Evolutionary conservation across 2,888 invertebrate species (phyloP).

Genomic region (Chrysina gloriosa): DNA sequence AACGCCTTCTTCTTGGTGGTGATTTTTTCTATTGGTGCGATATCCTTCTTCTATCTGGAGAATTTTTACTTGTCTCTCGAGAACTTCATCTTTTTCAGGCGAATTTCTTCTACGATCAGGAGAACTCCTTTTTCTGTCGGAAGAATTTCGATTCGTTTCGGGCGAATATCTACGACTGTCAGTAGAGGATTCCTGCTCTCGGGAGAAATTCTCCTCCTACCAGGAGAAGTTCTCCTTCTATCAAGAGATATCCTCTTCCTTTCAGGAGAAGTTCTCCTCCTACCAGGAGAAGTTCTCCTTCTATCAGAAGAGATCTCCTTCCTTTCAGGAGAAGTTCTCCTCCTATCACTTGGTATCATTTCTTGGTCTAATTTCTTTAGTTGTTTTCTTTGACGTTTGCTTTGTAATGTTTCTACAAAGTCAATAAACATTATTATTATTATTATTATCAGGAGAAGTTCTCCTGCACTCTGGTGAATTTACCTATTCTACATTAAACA

Average conservation of each 20-base stretch:
- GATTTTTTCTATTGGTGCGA: slow-evolving; percentile 44
- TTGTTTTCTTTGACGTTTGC: too few relatives aligned
- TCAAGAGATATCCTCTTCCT: slow-evolving; percentile 22
- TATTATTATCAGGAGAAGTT: too few relatives aligned
- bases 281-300: slow-evolving; percentile 42
- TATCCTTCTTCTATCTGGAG: slow-evolving; percentile 34
- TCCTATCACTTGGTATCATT: too few relatives aligned
- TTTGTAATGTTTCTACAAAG: too few relatives aligned
- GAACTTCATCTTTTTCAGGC: too few relatives aligned
- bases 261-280: slow-evolving; percentile 40
- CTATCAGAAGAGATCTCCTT: slow-evolving; percentile 39
- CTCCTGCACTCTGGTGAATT: too few relatives aligned
- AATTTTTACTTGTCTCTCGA: slow-evolving; percentile 39
- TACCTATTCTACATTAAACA: too few relatives aligned
- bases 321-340: slow-evolving; percentile 43
- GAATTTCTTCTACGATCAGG: too few relatives aligned
- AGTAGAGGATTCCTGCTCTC: slow-evolving; percentile 33
- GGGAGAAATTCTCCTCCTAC: slow-evolving; percentile 38
- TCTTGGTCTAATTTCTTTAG: too few relatives aligned
- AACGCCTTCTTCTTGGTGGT: slow-evolving; percentile 40
- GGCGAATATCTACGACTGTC: slow-evolving; percentile 40
- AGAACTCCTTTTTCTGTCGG: too few relatives aligned
- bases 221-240: slow-evolving; percentile 38
- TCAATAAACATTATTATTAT: too few relatives aligned
- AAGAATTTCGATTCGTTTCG: too few relatives aligned